A percentile compares a stretch with the other conserved stretches of the same genome.
phyloP scores from a whole-genome alignment of 2,888 invertebrate species.

The Andrena chrysosceles region DNA sequence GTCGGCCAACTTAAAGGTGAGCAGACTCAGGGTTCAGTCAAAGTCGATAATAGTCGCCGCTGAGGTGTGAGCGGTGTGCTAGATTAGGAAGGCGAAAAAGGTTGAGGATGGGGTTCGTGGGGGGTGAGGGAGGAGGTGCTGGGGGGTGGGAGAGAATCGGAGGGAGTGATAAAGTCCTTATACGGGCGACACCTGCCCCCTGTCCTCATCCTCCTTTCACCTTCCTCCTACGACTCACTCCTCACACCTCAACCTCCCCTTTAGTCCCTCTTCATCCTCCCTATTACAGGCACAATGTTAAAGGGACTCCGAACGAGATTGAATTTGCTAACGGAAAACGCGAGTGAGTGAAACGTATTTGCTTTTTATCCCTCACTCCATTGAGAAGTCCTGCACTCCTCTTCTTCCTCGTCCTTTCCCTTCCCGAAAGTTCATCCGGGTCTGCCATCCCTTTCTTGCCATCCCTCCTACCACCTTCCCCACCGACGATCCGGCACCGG shows the following conservation, averaged over 20 bases:
- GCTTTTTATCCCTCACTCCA: constrained; percentile 83
- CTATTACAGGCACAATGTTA: constrained; percentile 84
- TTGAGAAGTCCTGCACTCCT: constrained; percentile 77
- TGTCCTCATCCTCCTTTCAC: constrained; percentile 62
- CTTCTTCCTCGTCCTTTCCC: constrained; percentile 53
- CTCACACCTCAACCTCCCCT: constrained; percentile 71
- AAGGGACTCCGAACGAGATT: constrained; percentile 84
- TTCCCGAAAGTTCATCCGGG: constrained; percentile 54
- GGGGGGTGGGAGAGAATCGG: constrained; percentile 66
- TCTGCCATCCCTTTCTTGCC: constrained; percentile 50
- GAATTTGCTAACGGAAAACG: constrained; percentile 84
- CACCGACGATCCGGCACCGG: constrained; percentile 52
- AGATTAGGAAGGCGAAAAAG: constrained; percentile 74
- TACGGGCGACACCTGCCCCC: constrained; percentile 81
- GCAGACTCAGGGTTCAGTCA: constrained; percentile 76
- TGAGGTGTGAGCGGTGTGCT: constrained; percentile 74
- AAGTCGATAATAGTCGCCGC: constrained; percentile 80
- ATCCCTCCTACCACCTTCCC: constrained; percentile 43
- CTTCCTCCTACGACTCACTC: constrained; percentile 69
- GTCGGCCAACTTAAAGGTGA: constrained; percentile 78
- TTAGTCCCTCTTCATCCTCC: constrained; percentile 81
- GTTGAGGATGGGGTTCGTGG: constrained; percentile 47
- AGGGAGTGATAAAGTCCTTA: constrained; percentile 83
- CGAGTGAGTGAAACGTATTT: constrained; percentile 84
- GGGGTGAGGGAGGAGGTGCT: constrained; percentile 35